Base-by-base conservation (phyloP, 2,888 invertebrate genomes). In the Atherix ibis region DNA sequence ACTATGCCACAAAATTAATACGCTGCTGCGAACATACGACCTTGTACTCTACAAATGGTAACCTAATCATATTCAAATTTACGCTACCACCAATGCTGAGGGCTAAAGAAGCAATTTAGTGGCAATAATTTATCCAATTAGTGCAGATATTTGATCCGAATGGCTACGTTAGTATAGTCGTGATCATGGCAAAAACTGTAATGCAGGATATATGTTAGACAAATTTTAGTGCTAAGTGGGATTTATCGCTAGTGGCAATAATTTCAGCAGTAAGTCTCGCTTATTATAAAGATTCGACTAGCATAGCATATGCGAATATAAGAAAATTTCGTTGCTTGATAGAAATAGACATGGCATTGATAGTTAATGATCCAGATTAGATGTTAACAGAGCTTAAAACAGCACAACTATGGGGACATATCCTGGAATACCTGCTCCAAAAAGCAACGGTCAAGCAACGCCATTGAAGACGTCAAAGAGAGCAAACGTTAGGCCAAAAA, bases 141-240 rank as follows among this genome's bases (percentile, higher is more conserved):
- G 24, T n/a, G 24, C 24, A 24, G 24, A 9, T 24, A 24, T 24
- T 24, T 24, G 24, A 24, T 24, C 24, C 24, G n/a, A 24, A 24
- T 3, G 24, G 24, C n/a, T 24, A 24, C 24, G n/a, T 24, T 24
- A n/a, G 24, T n/a, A 9, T n/a, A 24, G 24, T 24, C 24, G n/a
- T 24, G n/a, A 3, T 24, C n/a, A n/a, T 24, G 24, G 24, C 24
- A 10, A 24, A 24, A n/a, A 24, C n/a, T 9, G 9, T 24, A 24
- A 24, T 24, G 24, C 24, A 24, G 24, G n/a, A 24, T 2, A 2
- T 24, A 24, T 24, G 24, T n/a, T n/a, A n/a, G 24, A 24, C 24
- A 6, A 22, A 22, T 9, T 9, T 8, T 9, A 22, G 22, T 8
- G 9, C 22, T 22, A 9, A 6, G 22, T 9, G 9, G 9, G 9